Percentiles rank a stretch among this genome's conserved stretches.
Conservation (phyloP, 1,140 invertebrate genomes). For the Babylonia areolata region DNA sequence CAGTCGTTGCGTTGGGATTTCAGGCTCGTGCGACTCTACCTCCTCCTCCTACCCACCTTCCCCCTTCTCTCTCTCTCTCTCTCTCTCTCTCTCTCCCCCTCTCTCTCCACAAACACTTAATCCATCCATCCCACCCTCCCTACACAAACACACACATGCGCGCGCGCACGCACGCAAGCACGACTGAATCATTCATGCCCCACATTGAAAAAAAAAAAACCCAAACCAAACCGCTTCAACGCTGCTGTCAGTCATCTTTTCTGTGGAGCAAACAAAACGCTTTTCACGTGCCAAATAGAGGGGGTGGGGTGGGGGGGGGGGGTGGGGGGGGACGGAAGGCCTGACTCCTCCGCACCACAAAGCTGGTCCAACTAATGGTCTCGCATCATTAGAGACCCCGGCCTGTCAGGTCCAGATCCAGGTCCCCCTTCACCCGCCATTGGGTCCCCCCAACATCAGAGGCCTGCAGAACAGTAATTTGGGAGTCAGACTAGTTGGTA, state of each 20-base stretch:
- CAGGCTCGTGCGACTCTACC: neutral
- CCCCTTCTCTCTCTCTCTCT: neutral
- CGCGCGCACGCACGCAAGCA: neutral
- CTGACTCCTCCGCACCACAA: neutral
- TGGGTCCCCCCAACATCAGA: neutral
- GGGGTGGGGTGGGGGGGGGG: neutral
- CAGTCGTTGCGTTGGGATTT: neutral
- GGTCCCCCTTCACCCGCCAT: neutral
- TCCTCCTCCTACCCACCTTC: neutral
- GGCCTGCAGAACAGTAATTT: neutral
- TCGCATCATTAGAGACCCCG: constrained; percentile 13
- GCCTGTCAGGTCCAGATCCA: neutral
- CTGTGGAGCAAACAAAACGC: constrained; percentile 23
- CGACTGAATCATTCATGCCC: no score
- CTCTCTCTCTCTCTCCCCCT: neutral
- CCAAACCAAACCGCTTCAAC: neutral
- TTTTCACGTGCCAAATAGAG: neutral
- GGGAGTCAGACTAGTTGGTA: neutral
- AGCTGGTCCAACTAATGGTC: neutral
- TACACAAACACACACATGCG: neutral
- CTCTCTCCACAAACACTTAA: neutral
- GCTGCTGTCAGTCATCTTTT: constrained; percentile 17
- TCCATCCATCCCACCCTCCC: neutral
- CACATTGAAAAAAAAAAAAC: no score
- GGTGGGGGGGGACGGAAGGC: neutral